Base-by-base conservation (phyloP, 2,797 vertebrate species). In the Notoglanidium macrostoma region DNA sequence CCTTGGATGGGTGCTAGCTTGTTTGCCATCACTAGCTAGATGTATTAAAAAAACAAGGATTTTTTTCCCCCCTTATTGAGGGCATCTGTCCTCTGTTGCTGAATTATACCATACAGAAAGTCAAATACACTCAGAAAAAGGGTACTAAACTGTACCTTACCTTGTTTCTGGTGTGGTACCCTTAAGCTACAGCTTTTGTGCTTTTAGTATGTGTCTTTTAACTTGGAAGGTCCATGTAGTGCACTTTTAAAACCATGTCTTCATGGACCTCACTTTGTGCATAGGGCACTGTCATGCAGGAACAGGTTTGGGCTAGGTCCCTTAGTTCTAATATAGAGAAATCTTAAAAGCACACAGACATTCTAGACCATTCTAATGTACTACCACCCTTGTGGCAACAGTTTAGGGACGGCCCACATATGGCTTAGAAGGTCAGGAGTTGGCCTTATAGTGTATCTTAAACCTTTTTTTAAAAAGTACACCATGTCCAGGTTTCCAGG, bases 31-130 rank as follows among this genome's bases (percentile, higher is more conserved):
- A 26, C 26, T 61, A 49, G 35, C 26, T 35, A 79, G 23, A 51
- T n/a, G 57, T 12, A 63, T 83, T 74, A 65, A 77, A 83, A 4
- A 76, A 82, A 26, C 59, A 68, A 55, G 23, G 49, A 2, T 29
- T 40, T 70, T 72, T 63, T 74, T 51, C 23, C 3, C 11, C 3
- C 49, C 29, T 68, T 26, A 46, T 11, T 29, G 40, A 49, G 26
- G 59, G 15, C 40, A 55, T 29, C 65, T 73, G 51, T n/a, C 65
- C 44, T 51, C 26, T n/a, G 23, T 68, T 12, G 0, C 81, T 83
- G 61, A 67, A 67, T 67, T n/a, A 63, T 82, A 49, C 80, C 59
- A 23, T 70, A 55, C 49, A 84, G 51, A 84, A 84, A 51, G n/a
- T 3, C 46, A 67, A 67, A 8, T 65, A 35, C 26, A 82, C 1